Conservation (phyloP, 2,113 vertebrate species). For the Dolichallabes microphthalmus region DNA sequence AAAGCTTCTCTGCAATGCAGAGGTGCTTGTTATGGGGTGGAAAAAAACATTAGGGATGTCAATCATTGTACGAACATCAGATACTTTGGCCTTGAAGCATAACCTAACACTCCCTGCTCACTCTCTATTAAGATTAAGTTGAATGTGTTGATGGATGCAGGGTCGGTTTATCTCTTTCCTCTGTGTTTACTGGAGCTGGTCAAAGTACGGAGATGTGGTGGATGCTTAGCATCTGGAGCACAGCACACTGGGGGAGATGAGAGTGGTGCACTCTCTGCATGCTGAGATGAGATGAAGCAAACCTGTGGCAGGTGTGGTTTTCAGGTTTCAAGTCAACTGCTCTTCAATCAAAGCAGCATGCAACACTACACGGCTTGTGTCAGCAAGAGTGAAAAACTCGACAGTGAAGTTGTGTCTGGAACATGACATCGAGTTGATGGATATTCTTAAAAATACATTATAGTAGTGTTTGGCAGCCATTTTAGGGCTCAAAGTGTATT, state of each 20-base stretch:
- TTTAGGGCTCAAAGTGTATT: not conserved
- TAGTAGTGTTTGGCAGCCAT: not conserved
- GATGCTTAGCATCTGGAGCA: conserved; percentile 36
- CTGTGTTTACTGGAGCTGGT: conserved; percentile 40
- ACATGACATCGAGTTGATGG: not conserved
- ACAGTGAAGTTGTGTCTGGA: not conserved
- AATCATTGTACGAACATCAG: conserved; percentile 42
- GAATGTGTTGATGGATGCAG: conserved; percentile 46
- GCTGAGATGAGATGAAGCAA: conserved; percentile 32
- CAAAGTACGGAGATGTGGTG: conserved; percentile 17
- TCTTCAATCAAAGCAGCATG: conserved; percentile 36
- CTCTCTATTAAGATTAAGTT: conserved; percentile 47
- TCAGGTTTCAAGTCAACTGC: conserved; percentile 19
- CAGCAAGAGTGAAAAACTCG: not conserved
- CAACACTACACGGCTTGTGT: conserved; percentile 25
- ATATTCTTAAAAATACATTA: not conserved
- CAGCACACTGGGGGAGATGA: conserved; percentile 29
- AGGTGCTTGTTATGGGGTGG: conserved; percentile 48
- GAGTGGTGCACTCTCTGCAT: conserved; percentile 7
- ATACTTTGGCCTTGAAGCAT: conserved; percentile 49
- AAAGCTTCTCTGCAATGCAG: conserved; percentile 49
- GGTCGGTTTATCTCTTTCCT: conserved; percentile 31
- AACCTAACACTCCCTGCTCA: conserved; percentile 37
- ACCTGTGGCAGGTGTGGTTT: conserved; percentile 9
- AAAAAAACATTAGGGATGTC: conserved; percentile 51